Evolutionary conservation across 1,140 invertebrate species (phyloP).

Genomic region (Lineus longissimus): DNA sequence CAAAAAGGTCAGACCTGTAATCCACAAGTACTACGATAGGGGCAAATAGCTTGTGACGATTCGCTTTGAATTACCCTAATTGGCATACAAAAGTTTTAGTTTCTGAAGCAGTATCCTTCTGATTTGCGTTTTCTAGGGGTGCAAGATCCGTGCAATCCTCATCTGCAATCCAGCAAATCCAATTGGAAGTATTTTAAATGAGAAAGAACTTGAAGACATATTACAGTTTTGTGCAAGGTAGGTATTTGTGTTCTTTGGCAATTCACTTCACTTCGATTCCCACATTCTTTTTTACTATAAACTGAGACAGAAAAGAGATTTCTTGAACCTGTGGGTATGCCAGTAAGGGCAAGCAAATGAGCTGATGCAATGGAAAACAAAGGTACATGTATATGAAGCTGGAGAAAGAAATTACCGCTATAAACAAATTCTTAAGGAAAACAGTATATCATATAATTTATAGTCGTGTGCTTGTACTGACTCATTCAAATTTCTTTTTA

Average conservation of each 20-base stretch:
- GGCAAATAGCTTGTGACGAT: neutral
- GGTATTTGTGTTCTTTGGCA: too few species aligned
- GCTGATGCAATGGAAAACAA: too few species aligned
- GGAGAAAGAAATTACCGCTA: too few species aligned
- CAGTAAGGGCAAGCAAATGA: too few species aligned
- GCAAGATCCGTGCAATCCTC: conserved; percentile 24
- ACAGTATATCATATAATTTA: neutral
- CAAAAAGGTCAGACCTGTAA: neutral
- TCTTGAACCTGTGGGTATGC: too few species aligned
- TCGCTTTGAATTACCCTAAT: neutral
- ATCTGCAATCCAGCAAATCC: conserved; percentile 38
- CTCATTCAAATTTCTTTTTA: conserved; percentile 13
- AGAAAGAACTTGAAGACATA: conserved; percentile 21
- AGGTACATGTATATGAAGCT: too few species aligned
- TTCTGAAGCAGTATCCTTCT: neutral
- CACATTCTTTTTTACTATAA: too few species aligned
- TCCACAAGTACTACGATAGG: neutral
- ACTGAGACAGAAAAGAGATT: too few species aligned
- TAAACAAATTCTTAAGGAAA: too few species aligned
- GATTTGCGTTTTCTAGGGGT: conserved; percentile 17
- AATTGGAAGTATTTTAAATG: conserved; percentile 29
- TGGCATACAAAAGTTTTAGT: neutral
- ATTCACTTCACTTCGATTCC: too few species aligned
- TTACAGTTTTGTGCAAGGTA: conserved; percentile 29
- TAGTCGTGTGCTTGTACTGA: neutral